Conservation (phyloP, 2,113 vertebrate species). For the Pardalotus punctatus region DNA sequence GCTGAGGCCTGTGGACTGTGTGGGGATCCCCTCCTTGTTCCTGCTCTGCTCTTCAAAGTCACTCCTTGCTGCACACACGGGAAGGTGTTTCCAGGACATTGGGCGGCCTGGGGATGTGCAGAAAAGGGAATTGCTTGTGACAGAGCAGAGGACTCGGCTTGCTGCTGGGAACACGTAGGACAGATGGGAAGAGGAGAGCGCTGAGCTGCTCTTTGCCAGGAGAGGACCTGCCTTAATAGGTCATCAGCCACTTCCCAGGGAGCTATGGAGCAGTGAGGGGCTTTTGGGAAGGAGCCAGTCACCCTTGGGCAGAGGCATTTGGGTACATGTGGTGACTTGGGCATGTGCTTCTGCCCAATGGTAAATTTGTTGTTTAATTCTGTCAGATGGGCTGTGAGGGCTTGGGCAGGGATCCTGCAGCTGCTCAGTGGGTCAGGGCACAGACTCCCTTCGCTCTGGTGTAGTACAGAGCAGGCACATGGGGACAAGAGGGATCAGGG, state of each 20-base stretch:
- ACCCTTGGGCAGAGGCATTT: accelerated
- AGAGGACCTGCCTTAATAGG: background rate
- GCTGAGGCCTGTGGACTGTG: accelerated
- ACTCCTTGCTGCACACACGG: background rate
- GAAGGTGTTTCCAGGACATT: slow-evolving; percentile 36
- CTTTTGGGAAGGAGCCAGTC: background rate
- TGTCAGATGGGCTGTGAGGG: background rate
- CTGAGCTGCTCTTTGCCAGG: background rate
- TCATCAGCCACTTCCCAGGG: background rate
- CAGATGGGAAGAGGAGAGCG: background rate
- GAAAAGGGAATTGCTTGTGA: slow-evolving; percentile 26
- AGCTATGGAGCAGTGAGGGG: background rate
- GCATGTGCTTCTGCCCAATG: accelerated
- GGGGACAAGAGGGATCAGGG: background rate
- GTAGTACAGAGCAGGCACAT: accelerated
- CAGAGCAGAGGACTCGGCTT: background rate
- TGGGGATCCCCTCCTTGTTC: background rate
- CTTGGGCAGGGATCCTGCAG: background rate
- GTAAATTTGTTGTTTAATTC: background rate
- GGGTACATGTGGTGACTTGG: accelerated
- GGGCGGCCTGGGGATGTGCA: accelerated
- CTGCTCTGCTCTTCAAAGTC: background rate
- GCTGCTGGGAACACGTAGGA: background rate
- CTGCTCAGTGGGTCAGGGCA: background rate
- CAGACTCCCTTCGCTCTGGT: background rate